Conservation (phyloP, 1,140 invertebrate species). For the Apis cerana region DNA sequence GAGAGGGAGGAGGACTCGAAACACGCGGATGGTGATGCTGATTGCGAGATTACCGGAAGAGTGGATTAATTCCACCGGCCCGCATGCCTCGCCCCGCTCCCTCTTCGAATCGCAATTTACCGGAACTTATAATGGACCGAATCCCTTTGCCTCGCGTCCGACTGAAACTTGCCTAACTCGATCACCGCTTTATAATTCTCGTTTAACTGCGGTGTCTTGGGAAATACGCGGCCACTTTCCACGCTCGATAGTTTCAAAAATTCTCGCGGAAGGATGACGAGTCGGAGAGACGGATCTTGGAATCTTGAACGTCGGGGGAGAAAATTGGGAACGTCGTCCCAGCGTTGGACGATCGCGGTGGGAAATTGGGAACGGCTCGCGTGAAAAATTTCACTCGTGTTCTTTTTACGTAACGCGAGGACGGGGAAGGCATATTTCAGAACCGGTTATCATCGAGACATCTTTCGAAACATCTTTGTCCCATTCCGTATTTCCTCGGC, state of each 20-base stretch:
- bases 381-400: too few species aligned
- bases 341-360: too few species aligned
- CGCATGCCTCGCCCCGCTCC: not conserved
- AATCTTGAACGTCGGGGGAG: too few species aligned
- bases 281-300: not conserved
- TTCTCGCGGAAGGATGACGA: not conserved
- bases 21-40: not conserved
- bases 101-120: not conserved
- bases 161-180: not conserved
- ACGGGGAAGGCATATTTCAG: too few species aligned
- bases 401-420: too few species aligned
- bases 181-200: not conserved
- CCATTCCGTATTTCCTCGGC: not conserved
- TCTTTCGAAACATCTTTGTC: too few species aligned
- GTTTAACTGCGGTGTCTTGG: not conserved
- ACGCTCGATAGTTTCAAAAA: not conserved
- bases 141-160: not conserved
- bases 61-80: constrained; percentile 11
- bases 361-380: too few species aligned
- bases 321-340: too few species aligned
- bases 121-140: not conserved
- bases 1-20: not conserved
- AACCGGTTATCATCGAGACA: too few species aligned
- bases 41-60: constrained; percentile 16
- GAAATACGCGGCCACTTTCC: not conserved